A percentile compares a stretch with the other conserved stretches of the same genome.
Evolutionary conservation across 2,113 vertebrate genomes (phyloP).

Genomic region (Clinocottus analis): DNA sequence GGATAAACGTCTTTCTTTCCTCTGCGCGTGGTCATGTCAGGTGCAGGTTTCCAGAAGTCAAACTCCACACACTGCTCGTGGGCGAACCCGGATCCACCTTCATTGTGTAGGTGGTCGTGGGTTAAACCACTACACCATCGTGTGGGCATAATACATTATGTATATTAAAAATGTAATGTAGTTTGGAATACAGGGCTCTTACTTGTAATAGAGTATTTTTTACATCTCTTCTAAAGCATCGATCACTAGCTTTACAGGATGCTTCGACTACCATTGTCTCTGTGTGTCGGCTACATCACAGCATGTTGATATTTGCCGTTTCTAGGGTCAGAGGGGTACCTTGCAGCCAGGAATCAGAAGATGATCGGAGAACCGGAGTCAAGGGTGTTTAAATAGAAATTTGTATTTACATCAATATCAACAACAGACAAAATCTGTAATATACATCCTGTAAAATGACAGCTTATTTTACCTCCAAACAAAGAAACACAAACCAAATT

Average conservation of each 20-base stretch:
- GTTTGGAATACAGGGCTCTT: too few relatives aligned
- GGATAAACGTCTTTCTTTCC: too few relatives aligned
- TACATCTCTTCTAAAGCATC: too few relatives aligned
- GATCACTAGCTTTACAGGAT: neutral
- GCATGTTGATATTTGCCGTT: neutral
- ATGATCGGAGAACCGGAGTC: conserved; percentile 42
- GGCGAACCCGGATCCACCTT: too few relatives aligned
- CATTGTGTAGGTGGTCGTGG: too few relatives aligned
- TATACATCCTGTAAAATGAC: conserved; percentile 87
- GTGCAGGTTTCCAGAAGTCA: too few relatives aligned
- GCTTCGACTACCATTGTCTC: neutral
- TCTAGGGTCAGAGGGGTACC: neutral
- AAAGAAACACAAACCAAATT: conserved; percentile 61
- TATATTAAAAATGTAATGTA: too few relatives aligned
- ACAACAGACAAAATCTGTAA: conserved; percentile 88
- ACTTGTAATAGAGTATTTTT: too few relatives aligned
- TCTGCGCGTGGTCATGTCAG: too few relatives aligned
- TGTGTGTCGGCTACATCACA: neutral
- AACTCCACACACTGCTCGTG: too few relatives aligned
- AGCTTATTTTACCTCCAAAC: conserved; percentile 72
- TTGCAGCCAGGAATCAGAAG: neutral
- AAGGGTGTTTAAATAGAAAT: conserved; percentile 94
- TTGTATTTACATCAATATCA: conserved; percentile 98
- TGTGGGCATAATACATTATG: too few relatives aligned
- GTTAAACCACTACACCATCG: too few relatives aligned